Conservation (phyloP, 2,888 invertebrate species). For the Trichogramma evanescens region DNA sequence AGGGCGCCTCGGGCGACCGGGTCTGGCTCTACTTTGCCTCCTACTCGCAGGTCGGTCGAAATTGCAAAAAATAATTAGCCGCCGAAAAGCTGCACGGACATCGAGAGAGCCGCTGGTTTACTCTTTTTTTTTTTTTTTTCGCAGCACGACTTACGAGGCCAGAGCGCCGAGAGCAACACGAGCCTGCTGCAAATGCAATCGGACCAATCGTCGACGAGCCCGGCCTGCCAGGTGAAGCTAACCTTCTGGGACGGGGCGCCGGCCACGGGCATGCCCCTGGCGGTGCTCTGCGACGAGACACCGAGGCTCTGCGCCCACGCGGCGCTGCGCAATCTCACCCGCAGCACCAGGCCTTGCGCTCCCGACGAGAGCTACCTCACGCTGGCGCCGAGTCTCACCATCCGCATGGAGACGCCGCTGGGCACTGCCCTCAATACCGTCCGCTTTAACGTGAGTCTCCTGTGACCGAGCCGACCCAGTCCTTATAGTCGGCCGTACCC, state of each 20-base stretch:
- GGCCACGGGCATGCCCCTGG: conserved; percentile 36
- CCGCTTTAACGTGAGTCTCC: conserved; percentile 38
- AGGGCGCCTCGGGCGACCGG: conserved; percentile 69
- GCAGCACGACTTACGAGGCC: conserved; percentile 40
- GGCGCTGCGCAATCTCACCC: conserved; percentile 63
- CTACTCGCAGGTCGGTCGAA: conserved; percentile 67
- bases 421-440: conserved; percentile 73
- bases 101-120: not conserved
- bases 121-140: not conserved
- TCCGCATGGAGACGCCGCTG: conserved; percentile 38
- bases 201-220: conserved; percentile 3
- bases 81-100: not conserved
- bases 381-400: conserved; percentile 41
- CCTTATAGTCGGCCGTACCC: no score
- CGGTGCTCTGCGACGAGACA: conserved; percentile 52
- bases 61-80: conserved; percentile 46
- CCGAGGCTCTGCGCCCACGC: conserved; percentile 79
- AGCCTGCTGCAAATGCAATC: conserved; percentile 10
- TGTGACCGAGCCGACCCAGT: no score
- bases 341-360: conserved; percentile 72
- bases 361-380: conserved; percentile 74
- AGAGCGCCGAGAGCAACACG: conserved; percentile 37
- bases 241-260: conserved; percentile 42
- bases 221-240: conserved; percentile 36
- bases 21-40: conserved; percentile 85